These are phyloP conservation scores for Heteromyza rotundicornis DNA, from an alignment of 2,888 invertebrate genomes.

Conservation along the genomic window DNA sequence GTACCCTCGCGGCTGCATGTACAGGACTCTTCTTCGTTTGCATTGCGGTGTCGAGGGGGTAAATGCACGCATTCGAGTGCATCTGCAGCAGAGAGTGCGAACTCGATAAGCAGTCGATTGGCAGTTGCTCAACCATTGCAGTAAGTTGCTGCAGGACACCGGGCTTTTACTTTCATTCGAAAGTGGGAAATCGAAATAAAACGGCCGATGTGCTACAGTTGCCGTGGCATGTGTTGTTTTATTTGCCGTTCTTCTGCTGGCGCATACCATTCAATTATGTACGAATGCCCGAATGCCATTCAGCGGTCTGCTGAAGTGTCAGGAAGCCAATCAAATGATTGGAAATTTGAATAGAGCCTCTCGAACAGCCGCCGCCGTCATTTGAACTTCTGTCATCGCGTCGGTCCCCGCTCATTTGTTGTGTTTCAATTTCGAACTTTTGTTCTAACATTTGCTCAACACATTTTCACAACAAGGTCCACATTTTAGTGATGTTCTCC, in stretches of 20 bases:
- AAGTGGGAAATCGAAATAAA: neutral
- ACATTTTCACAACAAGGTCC: conserved; percentile 13
- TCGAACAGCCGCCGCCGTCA: conserved; percentile 3
- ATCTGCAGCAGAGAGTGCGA: conserved; percentile 2
- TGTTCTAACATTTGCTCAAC: conserved; percentile 32
- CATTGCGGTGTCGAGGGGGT: neutral
- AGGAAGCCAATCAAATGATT: neutral
- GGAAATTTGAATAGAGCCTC: conserved; percentile 1
- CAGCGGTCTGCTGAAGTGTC: neutral
- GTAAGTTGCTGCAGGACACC: neutral
- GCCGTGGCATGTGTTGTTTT: neutral
- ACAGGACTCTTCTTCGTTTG: neutral
- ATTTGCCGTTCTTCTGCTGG: too few species aligned
- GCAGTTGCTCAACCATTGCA: neutral
- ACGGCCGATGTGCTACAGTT: neutral
- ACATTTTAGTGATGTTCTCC: neutral
- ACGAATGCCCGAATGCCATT: neutral
- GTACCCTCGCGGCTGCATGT: neutral
- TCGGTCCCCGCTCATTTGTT: neutral
- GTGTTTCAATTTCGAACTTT: conserved; percentile 20
- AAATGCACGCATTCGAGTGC: neutral
- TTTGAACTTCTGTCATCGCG: too few species aligned
- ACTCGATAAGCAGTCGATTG: neutral
- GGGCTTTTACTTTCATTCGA: neutral
- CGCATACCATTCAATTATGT: too few species aligned